Base-by-base conservation (phyloP, 2,113 vertebrate species). In the Eolophus roseicapilla region DNA sequence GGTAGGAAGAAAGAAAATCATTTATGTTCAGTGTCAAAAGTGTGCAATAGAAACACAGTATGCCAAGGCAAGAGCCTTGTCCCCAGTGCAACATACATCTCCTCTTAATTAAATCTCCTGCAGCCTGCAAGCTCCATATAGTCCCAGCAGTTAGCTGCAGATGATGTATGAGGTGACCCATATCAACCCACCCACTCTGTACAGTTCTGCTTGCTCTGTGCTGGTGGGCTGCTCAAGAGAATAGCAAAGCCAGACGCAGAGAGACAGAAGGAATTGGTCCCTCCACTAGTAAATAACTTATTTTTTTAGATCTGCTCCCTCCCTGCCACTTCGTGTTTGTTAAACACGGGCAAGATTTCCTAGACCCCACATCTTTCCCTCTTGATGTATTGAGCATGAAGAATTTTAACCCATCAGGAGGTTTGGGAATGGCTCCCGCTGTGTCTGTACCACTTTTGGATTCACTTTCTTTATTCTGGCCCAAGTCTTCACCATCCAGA, bases 81-180 rank as follows among this genome's bases (percentile, higher is more conserved):
- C 95, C 82, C 82, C 71, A 59, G 92, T 63, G 90, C 31, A 79
- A 69, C 81, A 85, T 85, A 52, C 4, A 25, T 92, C 65, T 88
- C 73, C 37, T 70, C 91, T 68, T 95, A 93, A 97, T 95, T 95
- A 94, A 92, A 94, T 88, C 82, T 96, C 86, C 74, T 89, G 89
- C 94, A 93, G 89, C 81, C 83, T 87, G 50, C 39, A 67, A 93
- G 69, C 83, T 74, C 74, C 57, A n/a, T 73, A 52, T 62, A 79
- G 50, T 64, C 60, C 47, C 80, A 75, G 82, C 63, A 86, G 90
- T 74, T 53, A 70, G 62, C 74, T 82, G 70, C 1, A 6, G 57
- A 44, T 93, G 74, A 94, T 85, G 77, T 55, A 81, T 63, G 88
- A 81, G 83, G 81, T 47, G 82, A 93, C 76, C 86, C 41, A 86